Evolutionary conservation across 2,888 invertebrate species (phyloP), one percentile per base, ranked within the genome.

Genomic region (Pammene fasciana): DNA sequence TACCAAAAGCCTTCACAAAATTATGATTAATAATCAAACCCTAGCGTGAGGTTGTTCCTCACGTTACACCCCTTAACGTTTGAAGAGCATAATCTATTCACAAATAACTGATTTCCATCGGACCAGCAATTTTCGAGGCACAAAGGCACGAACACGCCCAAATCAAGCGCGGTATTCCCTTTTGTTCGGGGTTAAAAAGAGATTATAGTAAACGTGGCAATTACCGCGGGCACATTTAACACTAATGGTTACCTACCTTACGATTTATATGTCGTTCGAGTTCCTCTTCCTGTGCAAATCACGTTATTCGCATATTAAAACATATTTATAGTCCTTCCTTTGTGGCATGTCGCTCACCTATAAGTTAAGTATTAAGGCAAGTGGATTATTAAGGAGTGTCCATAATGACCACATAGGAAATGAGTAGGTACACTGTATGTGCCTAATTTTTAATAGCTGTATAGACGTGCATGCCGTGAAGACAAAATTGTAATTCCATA

Each of bases 51-150:
- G 68, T 68, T 56, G 57, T 64, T 59, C 64, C 52, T 64, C 64
- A 65, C 50, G 68, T 64, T 68, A 61, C 41, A 50, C 55, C 62
- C 68, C 65, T 71, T 52, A 65, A 66, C 67, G 60, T 50, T 67
- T 74, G 50, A 62, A 68, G 68, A 68, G 64, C 68, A 68, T 70
- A 70, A 70, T 70, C 70, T 70, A 70, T 70, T 70, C 70, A 70
- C 65, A 70, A 70, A 70, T 70, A 70, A 70, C 70, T 70, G 70
- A 70, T 70, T 70, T 60, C 48, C 52, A 70, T 70, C 70, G 60
- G 65, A 52, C 65, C 50, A 41, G 70, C 70, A 70, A 70, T 70
- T 70, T 70, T 65, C 70, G 59, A 54, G 59, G 65, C 18, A 70
- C 70, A 65, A 65, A 60, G 65, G 59, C 70, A 65, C 70, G 65